Conservation (phyloP, 2,888 invertebrate species). For the Clostera curtula region DNA sequence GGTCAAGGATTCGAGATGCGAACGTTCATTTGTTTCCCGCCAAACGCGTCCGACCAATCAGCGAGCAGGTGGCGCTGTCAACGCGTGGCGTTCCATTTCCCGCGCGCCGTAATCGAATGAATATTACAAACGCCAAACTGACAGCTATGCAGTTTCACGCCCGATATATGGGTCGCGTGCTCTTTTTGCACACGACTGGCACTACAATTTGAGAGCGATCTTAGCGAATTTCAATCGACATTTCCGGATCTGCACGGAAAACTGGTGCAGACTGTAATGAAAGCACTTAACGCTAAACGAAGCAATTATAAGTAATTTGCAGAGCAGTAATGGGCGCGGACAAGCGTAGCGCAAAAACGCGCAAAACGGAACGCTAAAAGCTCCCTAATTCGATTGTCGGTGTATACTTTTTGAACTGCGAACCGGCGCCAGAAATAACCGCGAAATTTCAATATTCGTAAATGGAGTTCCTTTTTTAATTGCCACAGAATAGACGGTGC, state of each 20-base stretch:
- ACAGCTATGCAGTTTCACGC: constrained; percentile 55
- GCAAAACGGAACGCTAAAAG: constrained; percentile 70
- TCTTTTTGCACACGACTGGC: constrained; percentile 53
- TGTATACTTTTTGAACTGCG: constrained; percentile 59
- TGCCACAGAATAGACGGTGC: constrained; percentile 23
- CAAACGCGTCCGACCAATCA: constrained; percentile 34
- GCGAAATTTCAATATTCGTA: constrained; percentile 23
- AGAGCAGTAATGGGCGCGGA: constrained; percentile 68
- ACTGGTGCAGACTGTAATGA: constrained; percentile 52
- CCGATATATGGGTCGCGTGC: constrained; percentile 54
- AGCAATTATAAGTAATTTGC: constrained; percentile 74
- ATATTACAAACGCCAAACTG: constrained; percentile 67
- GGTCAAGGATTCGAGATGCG: constrained; percentile 38
- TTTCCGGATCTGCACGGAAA: constrained; percentile 33
- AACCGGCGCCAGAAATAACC: constrained; percentile 32
- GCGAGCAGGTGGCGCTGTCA: constrained; percentile 43
- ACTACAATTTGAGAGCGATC: constrained; percentile 38
- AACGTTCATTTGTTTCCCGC: constrained; percentile 50
- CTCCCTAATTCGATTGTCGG: constrained; percentile 70
- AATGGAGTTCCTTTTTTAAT: constrained; percentile 14
- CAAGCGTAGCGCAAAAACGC: constrained; percentile 71
- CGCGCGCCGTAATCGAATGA: constrained; percentile 66
- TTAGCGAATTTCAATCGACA: constrained; percentile 31
- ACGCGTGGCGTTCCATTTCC: constrained; percentile 59
- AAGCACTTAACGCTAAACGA: constrained; percentile 74